These are phyloP conservation scores for Drosophila repletoides DNA, from an alignment of 1,140 invertebrate genomes.

Conservation along the genomic window DNA sequence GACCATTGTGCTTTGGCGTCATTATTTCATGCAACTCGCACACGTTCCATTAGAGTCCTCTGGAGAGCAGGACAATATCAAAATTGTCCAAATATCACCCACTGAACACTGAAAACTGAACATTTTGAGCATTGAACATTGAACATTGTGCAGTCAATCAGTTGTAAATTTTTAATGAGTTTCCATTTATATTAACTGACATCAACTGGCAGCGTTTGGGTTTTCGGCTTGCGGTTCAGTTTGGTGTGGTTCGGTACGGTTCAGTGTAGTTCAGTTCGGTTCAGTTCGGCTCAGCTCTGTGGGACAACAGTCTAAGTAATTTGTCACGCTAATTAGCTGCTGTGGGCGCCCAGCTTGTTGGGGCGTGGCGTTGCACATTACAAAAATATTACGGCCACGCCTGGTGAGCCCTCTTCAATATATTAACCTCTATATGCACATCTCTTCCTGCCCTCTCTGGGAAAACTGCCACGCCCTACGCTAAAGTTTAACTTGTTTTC, in stretches of 20 bases:
- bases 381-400: constrained; percentile 57
- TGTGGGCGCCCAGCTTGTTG: constrained; percentile 10
- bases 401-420: background rate
- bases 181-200: constrained; percentile 66
- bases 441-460: no score
- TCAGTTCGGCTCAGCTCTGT: background rate
- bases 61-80: constrained; percentile 27
- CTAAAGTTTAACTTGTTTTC: no score
- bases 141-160: constrained; percentile 72
- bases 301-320: constrained; percentile 42
- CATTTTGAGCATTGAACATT: no score
- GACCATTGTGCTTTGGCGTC: constrained; percentile 34
- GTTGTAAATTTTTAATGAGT: constrained; percentile 80
- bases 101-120: no score
- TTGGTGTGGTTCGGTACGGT: no score
- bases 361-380: constrained; percentile 16
- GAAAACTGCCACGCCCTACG: background rate
- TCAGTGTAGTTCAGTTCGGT: no score
- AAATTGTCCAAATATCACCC: constrained; percentile 36
- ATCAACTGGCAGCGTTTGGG: constrained; percentile 22
- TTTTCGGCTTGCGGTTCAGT: background rate
- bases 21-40: constrained; percentile 53
- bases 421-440: no score
- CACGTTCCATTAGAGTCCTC: constrained; percentile 11
- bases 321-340: constrained; percentile 72